Percentiles rank a stretch among this genome's conserved stretches.
phyloP scores from a whole-genome alignment of 2,113 vertebrate species.

The Grantiella picta region DNA sequence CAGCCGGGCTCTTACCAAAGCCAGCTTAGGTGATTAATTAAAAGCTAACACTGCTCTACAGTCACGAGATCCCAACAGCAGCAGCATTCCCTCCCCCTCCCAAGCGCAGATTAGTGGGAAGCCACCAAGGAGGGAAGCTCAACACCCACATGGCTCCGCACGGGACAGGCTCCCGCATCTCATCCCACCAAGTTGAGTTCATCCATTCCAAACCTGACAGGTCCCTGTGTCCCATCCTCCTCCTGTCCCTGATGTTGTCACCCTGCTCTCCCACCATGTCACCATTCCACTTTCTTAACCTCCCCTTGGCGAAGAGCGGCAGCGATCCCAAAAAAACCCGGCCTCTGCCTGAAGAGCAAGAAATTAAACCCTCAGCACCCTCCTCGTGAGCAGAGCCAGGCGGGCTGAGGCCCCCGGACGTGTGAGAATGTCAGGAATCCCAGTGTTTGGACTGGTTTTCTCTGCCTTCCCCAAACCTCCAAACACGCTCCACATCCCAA shows the following conservation, averaged over 20 bases:
- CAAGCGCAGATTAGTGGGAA: constrained; percentile 40
- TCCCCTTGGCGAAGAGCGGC: not conserved
- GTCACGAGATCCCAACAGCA: constrained; percentile 69
- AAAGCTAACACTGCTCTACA: constrained; percentile 65
- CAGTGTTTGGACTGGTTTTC: constrained; percentile 79
- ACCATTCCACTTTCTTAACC: not conserved
- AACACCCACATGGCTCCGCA: not conserved
- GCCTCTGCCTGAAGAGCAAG: not conserved
- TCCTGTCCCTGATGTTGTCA: fast-evolving
- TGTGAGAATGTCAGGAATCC: constrained; percentile 85
- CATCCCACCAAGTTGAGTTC: not conserved
- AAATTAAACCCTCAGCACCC: not conserved
- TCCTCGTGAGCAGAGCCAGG: not conserved
- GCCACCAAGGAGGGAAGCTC: not conserved
- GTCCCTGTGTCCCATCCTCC: fast-evolving
- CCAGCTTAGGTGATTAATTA: constrained; percentile 79
- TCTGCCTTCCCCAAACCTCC: constrained; percentile 54
- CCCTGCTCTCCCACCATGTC: fast-evolving
- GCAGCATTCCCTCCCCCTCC: constrained; percentile 1
- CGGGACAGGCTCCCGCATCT: not conserved
- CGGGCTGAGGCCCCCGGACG: constrained; percentile 53
- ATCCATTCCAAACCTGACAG: not conserved
- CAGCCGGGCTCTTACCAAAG: constrained; percentile 12
- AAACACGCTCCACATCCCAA: not conserved
- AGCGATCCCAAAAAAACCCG: not conserved